Evolutionary conservation across 2,888 invertebrate species (phyloP).

Genomic region (Aphrophora alni): DNA sequence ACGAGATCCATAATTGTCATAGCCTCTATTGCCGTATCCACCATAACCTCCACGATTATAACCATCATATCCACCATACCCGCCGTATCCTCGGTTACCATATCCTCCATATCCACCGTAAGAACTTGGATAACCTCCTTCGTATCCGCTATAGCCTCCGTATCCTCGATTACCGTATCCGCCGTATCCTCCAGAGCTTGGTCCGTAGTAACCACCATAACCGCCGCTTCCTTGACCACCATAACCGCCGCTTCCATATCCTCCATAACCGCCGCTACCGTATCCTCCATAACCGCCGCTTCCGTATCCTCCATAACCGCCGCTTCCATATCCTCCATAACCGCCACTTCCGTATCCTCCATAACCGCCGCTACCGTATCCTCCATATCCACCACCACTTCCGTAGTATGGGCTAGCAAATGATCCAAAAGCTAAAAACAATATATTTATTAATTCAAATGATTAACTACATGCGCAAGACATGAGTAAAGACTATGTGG

Average conservation of each 20-base stretch:
- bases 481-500: too few species aligned
- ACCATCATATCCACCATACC: neutral
- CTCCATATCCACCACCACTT: neutral
- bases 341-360: neutral
- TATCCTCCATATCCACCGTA: neutral
- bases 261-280: too few species aligned
- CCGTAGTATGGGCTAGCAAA: neutral
- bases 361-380: too few species aligned
- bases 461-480: too few species aligned
- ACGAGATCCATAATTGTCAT: neutral
- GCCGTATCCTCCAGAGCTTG: neutral
- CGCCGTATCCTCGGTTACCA: neutral
- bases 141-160: neutral
- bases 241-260: too few species aligned
- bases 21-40: slow-evolving; percentile 18
- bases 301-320: neutral
- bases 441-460: too few species aligned
- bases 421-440: neutral
- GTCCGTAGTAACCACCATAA: neutral
- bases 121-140: neutral
- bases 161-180: neutral
- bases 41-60: too few species aligned
- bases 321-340: slow-evolving; percentile 2
- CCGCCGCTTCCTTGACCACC: neutral
- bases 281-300: too few species aligned